Base-by-base conservation (phyloP, 2,888 invertebrate genomes). In the Diogma glabrata region DNA sequence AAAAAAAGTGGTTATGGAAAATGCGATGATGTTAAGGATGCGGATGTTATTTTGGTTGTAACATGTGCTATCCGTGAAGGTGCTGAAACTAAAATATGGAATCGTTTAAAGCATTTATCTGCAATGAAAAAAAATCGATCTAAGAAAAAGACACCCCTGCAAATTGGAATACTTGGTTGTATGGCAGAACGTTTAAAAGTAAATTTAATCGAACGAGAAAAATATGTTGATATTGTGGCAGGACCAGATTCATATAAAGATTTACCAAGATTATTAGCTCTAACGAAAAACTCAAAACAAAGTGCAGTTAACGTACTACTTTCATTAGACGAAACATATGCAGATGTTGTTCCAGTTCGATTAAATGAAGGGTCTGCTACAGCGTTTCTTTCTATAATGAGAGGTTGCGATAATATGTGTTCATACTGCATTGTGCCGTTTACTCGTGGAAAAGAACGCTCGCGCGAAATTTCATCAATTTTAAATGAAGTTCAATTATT, bases 331-430 rank as follows among this genome's bases (percentile, higher is more conserved):
- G 97, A 97, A 72, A 97, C 97, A 0, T 97, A 97, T 67, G 95
- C 95, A 5, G 95, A 96, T 74, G 80, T 97, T 3, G 83, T 85
- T 64, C 96, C 96, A 0, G 86, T 95, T 1, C 74, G 93, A 59
- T 66, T 92, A 4, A 87, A 92, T 64, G 74, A 81, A 52, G 77
- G 84, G 57, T 79, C 84, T 9, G 74, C 82, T 3, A 80, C 84
- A 1, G 88, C 90, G 43, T 90, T 80, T 68, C 85, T 90, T 75
- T 91, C 95, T 1, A 93, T 97, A 59, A 96, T 95, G 94, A 76
- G 96, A 38, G 97, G 97, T 0, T 97, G 97, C 65, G 93, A 97
- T 72, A 97, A 97, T 67, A 95, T 97, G 95, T 97, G 97, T 60
- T 86, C 91, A 0, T 97, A 94, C 65, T 97, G 96, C 66, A 94